Conservation (phyloP, 2,888 invertebrate species). For the Idaea dimidiata region DNA sequence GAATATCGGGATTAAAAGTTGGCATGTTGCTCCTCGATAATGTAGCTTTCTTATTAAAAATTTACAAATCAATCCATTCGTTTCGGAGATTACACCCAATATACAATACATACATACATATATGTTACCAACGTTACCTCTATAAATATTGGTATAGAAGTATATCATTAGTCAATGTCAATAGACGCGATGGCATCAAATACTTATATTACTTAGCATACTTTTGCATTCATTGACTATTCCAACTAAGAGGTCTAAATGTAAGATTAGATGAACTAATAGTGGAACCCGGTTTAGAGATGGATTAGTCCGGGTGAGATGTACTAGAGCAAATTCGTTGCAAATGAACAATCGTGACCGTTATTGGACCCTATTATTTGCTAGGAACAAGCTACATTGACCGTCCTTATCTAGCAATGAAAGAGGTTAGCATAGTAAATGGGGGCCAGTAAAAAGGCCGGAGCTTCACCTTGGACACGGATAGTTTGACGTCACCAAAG, state of each 20-base stretch:
- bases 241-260: not conserved
- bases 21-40: too few species aligned
- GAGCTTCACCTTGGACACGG: slow-evolving; percentile 31
- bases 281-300: not conserved
- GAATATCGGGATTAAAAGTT: too few species aligned
- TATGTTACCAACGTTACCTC: too few species aligned
- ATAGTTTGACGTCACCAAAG: slow-evolving; percentile 48
- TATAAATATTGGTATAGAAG: too few species aligned
- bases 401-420: slow-evolving; percentile 31
- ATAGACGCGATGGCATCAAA: not conserved
- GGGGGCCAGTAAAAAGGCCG: slow-evolving; percentile 21
- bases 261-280: not conserved
- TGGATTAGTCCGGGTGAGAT: not conserved
- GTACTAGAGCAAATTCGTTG: not conserved
- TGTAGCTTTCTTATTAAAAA: too few species aligned
- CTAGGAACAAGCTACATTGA: slow-evolving; percentile 27
- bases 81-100: too few species aligned
- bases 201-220: not conserved
- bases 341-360: not conserved
- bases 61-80: too few species aligned
- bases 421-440: slow-evolving; percentile 17
- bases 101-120: too few species aligned
- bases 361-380: slow-evolving; percentile 30
- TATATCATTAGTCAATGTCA: too few species aligned
- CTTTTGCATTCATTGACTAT: not conserved